Evolutionary conservation across 2,797 vertebrate genomes (phyloP), one percentile per base, ranked within the genome.

Genomic region (Rhyacichthys aspro): DNA sequence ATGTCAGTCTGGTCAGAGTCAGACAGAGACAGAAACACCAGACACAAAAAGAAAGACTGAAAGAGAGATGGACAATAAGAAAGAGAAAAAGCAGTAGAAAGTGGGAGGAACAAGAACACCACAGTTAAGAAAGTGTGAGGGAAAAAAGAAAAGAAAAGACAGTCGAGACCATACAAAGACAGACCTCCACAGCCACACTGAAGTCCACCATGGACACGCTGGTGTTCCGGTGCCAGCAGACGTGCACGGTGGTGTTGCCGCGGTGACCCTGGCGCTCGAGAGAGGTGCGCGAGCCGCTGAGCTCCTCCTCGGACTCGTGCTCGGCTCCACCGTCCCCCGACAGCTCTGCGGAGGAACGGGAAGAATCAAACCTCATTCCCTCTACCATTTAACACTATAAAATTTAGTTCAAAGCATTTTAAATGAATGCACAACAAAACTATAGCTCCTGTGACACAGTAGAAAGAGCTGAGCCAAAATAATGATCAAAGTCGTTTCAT

Each of bases 151-250:
- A 39, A 32, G 32, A 49, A 18, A 44, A 3, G 34, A 18, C 3
- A 10, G 11, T 7, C 12, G 4, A 37, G 7, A 84, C 68, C 15
- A 68, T 45, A 57, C 23, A 45, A 70, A 78, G 15, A 55, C 28
- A 62, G 42, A 12, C 96, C 96, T 98, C 96, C 83, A 96, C 96
- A 1, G 96, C 96, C 43, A 96, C 84, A 70, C 95, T 98, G 74
- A 96, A 97, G 91, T 98, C 96, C 92, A 98, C 89, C 92, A 96
- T 95, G 90, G 96, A 98, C 80, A 98, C 93, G 11, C 95, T 98
- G 43, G 96, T 97, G 93, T 94, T 95, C 67, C 96, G 94, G 82
- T 95, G 94, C 96, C 96, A 98, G 92, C 96, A 98, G 76, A 98
- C 95, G 39, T 96, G 96, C 90, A 96, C 88, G 0, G 94, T 96